These are phyloP conservation scores for Umimayanthus kanabou DNA, from an alignment of 92 coral and sea anemone genomes.

Conservation along the genomic window DNA sequence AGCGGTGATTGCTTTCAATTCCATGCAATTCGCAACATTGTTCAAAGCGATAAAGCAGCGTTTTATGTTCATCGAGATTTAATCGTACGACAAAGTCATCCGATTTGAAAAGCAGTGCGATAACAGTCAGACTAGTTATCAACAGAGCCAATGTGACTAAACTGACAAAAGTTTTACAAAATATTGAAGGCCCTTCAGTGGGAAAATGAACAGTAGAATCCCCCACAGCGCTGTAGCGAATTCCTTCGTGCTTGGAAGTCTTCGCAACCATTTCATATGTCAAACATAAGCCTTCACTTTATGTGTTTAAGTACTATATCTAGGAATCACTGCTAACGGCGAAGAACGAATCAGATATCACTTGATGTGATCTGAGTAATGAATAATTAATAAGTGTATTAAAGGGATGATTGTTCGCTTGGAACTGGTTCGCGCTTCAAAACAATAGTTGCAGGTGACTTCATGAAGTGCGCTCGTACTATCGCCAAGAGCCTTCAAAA, in stretches of 20 bases:
- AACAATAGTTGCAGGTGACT: background rate
- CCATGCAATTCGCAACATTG: slow-evolving; percentile 22
- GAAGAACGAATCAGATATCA: background rate
- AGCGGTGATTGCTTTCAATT: background rate
- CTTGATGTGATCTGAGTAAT: background rate
- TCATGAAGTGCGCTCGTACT: background rate
- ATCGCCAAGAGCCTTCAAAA: too few relatives aligned
- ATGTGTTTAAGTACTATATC: background rate
- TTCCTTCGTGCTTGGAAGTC: background rate
- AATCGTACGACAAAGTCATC: slow-evolving; percentile 17
- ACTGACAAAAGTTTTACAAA: slow-evolving; percentile 18
- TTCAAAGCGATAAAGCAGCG: slow-evolving; percentile 29
- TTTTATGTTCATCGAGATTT: slow-evolving; percentile 21
- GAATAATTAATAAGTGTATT: background rate
- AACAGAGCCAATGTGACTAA: slow-evolving; percentile 24
- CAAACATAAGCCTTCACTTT: background rate
- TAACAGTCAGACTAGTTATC: slow-evolving; percentile 35
- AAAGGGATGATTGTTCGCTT: background rate
- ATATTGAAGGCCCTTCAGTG: slow-evolving; percentile 29
- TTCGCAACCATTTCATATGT: background rate
- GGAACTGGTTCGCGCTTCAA: slow-evolving; percentile 4
- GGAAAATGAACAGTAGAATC: slow-evolving; percentile 26
- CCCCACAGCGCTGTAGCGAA: slow-evolving; percentile 14
- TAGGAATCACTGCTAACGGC: background rate
- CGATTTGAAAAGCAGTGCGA: slow-evolving; percentile 31